Base-by-base conservation (phyloP, 1,140 invertebrate species). In the Babylonia areolata region DNA sequence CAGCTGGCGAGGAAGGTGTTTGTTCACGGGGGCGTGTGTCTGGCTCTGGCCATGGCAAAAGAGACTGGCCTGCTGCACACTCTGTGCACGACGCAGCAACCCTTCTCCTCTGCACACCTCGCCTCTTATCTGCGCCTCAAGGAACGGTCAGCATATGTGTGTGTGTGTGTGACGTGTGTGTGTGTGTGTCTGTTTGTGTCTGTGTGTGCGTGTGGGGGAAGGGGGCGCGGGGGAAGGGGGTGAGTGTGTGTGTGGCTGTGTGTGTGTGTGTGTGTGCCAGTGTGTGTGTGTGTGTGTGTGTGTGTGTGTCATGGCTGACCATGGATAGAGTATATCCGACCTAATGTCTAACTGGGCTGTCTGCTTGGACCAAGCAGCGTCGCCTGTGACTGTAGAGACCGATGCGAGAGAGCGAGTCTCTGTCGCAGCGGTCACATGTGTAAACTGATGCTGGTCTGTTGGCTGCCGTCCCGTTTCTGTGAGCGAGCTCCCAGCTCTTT, bases 11-110 rank as follows among this genome's bases (percentile, higher is more conserved):
- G 31, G 78, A 46, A 51, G 12, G 78, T 79, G 78, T 40, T 79
- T 23, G 78, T 40, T 2, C 42, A 79, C 31, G 78, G 78, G 3
- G 39, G 78, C 23, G 78, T 79, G 78, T 28, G 9, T 0, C 78
- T 79, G 78, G 78, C 78, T 23, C 78, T 79, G 78, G 37, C 78
- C 1, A 37, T 79, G 78, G 37, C 78, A 1, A 40, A 79, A 0
- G 78, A 79, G 78, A 79, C 78, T 3, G 37, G 39, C 39, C n/a
- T 79, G 40, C 37, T 79, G 78, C 37, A 20, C 3, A 23, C 20
- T 28, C 78, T 79, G 78, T 79, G 78, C 42, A 31, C 39, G 39
- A 11, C 78, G 1, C 39, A 79, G 28, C 28, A 3, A 23, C 78
- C 78, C 23, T 39, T 79, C 23, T 42, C 78, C n/a, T 40, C 78